These are phyloP conservation scores for Hartigia nigra DNA, from an alignment of 2,888 invertebrate species.

Conservation along the genomic window DNA sequence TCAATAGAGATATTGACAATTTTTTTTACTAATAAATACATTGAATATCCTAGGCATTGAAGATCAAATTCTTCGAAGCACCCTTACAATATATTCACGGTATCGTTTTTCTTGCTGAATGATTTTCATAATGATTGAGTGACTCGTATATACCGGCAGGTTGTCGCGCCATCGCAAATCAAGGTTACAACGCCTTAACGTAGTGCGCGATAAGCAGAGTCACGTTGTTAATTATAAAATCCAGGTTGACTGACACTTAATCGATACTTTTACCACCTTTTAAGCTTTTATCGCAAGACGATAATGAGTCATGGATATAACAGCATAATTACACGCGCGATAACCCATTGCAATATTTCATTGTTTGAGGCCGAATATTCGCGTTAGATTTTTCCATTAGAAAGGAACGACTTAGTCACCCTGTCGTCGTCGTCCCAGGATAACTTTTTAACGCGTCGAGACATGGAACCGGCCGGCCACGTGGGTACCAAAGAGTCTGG, in stretches of 20 bases:
- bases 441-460: constrained; percentile 80
- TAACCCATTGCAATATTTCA: not conserved
- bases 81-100: not conserved
- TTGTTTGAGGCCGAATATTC: not conserved
- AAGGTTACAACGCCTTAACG: not conserved
- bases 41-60: not conserved
- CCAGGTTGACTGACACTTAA: not conserved
- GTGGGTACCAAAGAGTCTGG: constrained; percentile 63
- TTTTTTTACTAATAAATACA: not conserved
- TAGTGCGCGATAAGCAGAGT: not conserved
- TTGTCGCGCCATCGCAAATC: not conserved
- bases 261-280: not conserved
- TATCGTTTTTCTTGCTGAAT: not conserved
- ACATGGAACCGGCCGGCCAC: constrained; percentile 78
- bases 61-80: not conserved
- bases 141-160: not conserved
- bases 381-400: not conserved
- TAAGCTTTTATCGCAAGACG: not conserved
- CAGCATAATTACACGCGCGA: not conserved
- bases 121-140: not conserved
- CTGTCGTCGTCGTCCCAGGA: constrained; percentile 77
- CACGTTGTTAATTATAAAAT: not conserved
- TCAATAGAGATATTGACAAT: not conserved
- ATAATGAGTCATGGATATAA: not conserved
- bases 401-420: not conserved